A percentile compares a stretch with the other conserved stretches of the same genome.
These are phyloP conservation scores for Halcyon smyrnensis DNA, from an alignment of 2,797 vertebrate genomes.

Conservation along the genomic window DNA sequence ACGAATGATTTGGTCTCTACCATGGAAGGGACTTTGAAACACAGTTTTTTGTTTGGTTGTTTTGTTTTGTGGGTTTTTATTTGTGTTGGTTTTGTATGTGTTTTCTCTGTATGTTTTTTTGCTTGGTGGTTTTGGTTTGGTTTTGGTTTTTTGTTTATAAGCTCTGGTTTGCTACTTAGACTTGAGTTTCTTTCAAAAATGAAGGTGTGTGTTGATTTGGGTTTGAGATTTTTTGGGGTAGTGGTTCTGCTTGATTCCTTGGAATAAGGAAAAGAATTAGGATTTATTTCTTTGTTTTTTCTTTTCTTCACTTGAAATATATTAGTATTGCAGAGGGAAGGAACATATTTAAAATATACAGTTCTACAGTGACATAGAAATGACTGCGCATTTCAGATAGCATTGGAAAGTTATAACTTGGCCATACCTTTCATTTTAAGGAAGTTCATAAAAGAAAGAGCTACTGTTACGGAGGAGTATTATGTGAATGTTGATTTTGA, in stretches of 20 bases:
- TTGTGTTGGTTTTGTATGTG: too few species aligned
- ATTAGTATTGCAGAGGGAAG: not conserved
- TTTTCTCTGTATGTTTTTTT: too few species aligned
- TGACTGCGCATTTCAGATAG: not conserved
- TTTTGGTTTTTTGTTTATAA: too few species aligned
- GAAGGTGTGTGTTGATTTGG: not conserved
- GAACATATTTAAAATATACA: not conserved
- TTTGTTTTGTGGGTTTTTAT: too few species aligned
- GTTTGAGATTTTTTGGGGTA: not conserved
- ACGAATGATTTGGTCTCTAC: not conserved
- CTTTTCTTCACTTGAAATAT: not conserved
- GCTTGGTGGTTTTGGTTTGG: too few species aligned
- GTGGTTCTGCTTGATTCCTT: not conserved
- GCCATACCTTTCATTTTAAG: not conserved
- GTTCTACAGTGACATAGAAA: not conserved
- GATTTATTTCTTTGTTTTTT: not conserved
- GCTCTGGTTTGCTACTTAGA: not conserved
- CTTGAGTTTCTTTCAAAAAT: not conserved
- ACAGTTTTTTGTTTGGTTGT: too few species aligned
- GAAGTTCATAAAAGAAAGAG: not conserved
- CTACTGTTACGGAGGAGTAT: not conserved
- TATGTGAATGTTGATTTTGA: not conserved
- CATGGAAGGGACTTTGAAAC: not conserved
- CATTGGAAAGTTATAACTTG: not conserved
- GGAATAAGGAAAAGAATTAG: not conserved